A percentile compares a stretch with the other conserved stretches of the same genome.
phyloP scores from a whole-genome alignment of 2,113 vertebrate genomes.

The Phocoena sinus region DNA sequence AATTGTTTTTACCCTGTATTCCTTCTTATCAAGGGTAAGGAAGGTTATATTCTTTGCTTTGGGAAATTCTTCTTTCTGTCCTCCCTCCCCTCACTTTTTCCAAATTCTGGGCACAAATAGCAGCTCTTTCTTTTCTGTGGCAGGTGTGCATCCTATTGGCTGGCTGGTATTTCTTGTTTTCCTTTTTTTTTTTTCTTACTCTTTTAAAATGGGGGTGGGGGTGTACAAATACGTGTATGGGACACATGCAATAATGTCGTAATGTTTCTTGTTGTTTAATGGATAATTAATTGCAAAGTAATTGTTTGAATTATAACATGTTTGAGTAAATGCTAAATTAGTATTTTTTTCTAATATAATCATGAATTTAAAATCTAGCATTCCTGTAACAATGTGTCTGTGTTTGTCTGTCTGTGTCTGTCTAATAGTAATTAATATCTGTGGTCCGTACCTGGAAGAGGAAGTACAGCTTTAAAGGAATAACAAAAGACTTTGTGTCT shows the following conservation, averaged over 20 bases:
- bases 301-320: slow-evolving; percentile 72
- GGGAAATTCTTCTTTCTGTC: slow-evolving; percentile 74
- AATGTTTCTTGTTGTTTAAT: slow-evolving; percentile 69
- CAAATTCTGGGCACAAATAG: slow-evolving; percentile 75
- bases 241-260: slow-evolving; percentile 42
- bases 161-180: slow-evolving; percentile 80
- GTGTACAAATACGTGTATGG: slow-evolving; percentile 62
- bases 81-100: slow-evolving; percentile 60
- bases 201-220: slow-evolving; percentile 70
- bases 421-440: slow-evolving; percentile 79
- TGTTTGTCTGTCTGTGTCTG: slow-evolving; percentile 65
- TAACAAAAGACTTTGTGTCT: slow-evolving; percentile 62
- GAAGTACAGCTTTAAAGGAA: slow-evolving; percentile 61
- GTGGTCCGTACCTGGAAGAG: slow-evolving; percentile 72
- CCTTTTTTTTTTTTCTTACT: slow-evolving; percentile 47
- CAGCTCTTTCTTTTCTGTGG: slow-evolving; percentile 74
- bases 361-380: slow-evolving; percentile 73
- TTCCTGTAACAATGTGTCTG: slow-evolving; percentile 65
- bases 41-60: slow-evolving; percentile 79
- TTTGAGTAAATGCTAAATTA: slow-evolving; percentile 70
- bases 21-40: slow-evolving; percentile 74
- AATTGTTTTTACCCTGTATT: slow-evolving; percentile 55
- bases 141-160: slow-evolving; percentile 81
- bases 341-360: slow-evolving; percentile 74
- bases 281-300: slow-evolving; percentile 69